A percentile compares a stretch with the other conserved stretches of the same genome.
Evolutionary conservation across 2,888 invertebrate species (phyloP).

Genomic region (Pomacea canaliculata): DNA sequence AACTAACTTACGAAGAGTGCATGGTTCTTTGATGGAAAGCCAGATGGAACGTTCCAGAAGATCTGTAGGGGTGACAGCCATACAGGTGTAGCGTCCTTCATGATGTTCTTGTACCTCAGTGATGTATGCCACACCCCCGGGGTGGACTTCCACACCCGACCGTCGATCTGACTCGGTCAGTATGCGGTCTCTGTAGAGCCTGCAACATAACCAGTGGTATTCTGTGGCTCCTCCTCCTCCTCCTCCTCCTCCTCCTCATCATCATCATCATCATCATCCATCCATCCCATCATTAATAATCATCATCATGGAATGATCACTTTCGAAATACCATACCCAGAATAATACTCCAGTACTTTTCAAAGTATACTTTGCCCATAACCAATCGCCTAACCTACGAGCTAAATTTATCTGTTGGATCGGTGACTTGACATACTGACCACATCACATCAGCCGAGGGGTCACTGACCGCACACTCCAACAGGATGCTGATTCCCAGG

Average conservation of each 20-base stretch:
- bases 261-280: no score
- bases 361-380: no score
- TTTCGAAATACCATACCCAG: no score
- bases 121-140: slow-evolving; percentile 40
- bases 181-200: slow-evolving; percentile 38
- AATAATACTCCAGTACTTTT: no score
- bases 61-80: slow-evolving; percentile 35
- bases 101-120: slow-evolving; percentile 35
- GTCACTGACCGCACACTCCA: slow-evolving; percentile 45
- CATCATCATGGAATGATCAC: no score
- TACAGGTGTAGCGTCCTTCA: slow-evolving; percentile 46
- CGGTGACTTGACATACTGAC: slow-evolving; percentile 21
- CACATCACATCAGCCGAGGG: slow-evolving; percentile 41
- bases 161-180: slow-evolving; percentile 34
- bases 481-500: slow-evolving; percentile 34
- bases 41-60: slow-evolving; percentile 37
- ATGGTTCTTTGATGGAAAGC: slow-evolving; percentile 39
- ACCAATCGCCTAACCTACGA: no score
- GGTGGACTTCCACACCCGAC: slow-evolving; percentile 38
- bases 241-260: no score
- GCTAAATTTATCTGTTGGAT: no score
- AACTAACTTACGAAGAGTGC: slow-evolving; percentile 37
- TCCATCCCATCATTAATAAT: no score
- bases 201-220: background rate
- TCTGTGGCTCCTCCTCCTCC: no score